These are phyloP conservation scores for Chloroceryle amazona DNA, from an alignment of 2,797 vertebrate genomes.

Conservation along the genomic window DNA sequence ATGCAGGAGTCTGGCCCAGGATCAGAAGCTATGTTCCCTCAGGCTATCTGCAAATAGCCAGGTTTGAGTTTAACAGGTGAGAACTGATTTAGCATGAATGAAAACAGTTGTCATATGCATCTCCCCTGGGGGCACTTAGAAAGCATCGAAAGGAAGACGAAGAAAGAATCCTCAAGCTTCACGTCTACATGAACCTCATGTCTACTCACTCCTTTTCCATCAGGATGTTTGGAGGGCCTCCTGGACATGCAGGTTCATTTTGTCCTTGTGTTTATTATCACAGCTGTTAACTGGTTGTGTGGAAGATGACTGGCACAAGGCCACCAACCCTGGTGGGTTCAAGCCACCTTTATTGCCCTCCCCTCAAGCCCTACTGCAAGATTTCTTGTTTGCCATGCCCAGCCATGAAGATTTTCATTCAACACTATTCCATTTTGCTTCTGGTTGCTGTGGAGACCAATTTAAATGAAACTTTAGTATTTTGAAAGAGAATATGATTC, in stretches of 20 bases:
- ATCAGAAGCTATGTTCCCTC: not conserved
- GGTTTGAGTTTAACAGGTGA: not conserved
- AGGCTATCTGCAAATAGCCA: not conserved
- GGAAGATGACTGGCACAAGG: not conserved
- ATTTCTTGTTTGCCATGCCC: rapidly evolving
- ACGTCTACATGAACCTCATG: not conserved
- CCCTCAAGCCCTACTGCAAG: not conserved
- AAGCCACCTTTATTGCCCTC: not conserved
- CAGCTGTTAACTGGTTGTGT: not conserved
- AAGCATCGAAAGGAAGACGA: not conserved
- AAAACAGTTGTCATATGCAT: not conserved
- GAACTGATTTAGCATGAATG: not conserved
- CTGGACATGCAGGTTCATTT: not conserved
- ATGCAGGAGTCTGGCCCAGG: not conserved
- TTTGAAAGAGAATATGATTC: slow-evolving; percentile 57
- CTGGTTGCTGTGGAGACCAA: slow-evolving; percentile 65
- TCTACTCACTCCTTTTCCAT: not conserved
- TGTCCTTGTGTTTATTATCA: not conserved
- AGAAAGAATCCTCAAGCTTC: not conserved
- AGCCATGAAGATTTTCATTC: not conserved
- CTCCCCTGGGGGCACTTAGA: not conserved
- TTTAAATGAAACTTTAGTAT: slow-evolving; percentile 67
- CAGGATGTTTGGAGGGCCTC: not conserved
- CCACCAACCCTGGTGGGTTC: not conserved
- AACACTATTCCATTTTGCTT: slow-evolving; percentile 12